Evolutionary conservation across 1,140 invertebrate species (phyloP), one percentile per base, ranked within the genome.

Genomic region (Doryteuthis pealeii): DNA sequence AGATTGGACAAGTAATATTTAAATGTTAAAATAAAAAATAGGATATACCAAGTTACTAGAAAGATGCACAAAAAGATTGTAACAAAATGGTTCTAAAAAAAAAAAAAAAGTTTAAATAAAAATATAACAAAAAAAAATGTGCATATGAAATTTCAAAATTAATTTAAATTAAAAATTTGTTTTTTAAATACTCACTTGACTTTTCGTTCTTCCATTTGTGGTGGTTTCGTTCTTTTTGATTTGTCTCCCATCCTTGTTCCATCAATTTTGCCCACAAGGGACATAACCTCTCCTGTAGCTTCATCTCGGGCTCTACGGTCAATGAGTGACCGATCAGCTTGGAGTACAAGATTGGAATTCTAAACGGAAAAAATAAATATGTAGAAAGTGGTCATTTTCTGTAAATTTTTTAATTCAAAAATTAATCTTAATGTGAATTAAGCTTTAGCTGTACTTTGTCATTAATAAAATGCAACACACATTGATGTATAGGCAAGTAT

Each of bases 311-410:
- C 95, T 78, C 97, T 91, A 81, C 96, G 90, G 89, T 99, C 98
- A 81, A 99, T 99, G 10, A 99, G 91, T 69, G 97, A 93, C 54
- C 98, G 95, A 91, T 99, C 98, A 82, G 97, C 97, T 97, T 99
- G 96, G 80, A 99, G 90, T 73, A 99, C 98, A 89, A 99, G 93
- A 92, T 99, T 99, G 0, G 98, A 99, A 88, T 99, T 99, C 96
- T 98, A 91, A 90, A 76, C 73, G 75, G 82, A 87, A 62, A 62
- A 62, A 5, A 62, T 28, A 15, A n/a, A 1, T 62, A 62, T 14
- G 18, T 62, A 8, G 18, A 6, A 62, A 62, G 26, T 5, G 35
- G 10, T 3, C 35, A 40, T 40, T 40, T 40, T 40, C 10, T 40
- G 6, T 28, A 72, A 22, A 35, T 28, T 45, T 15, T 22, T 8